phyloP scores from a whole-genome alignment of 2,113 vertebrate species.

The Cisticola juncidis region DNA sequence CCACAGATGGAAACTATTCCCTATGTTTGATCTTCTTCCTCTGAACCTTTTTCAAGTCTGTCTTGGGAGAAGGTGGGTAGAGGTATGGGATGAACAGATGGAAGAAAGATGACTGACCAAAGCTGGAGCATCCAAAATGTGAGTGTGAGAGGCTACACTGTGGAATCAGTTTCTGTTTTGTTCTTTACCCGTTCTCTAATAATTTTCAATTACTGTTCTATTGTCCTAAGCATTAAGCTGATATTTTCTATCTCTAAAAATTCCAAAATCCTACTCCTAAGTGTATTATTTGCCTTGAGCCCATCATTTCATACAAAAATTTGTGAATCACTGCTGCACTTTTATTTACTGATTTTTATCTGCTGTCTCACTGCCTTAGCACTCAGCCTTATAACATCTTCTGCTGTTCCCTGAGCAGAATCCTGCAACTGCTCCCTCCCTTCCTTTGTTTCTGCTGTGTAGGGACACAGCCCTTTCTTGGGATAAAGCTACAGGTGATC shows the following conservation, averaged over 20 bases:
- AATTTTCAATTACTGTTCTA: not conserved
- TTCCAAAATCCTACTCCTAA: not conserved
- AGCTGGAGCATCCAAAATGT: not conserved
- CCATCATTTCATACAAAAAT: not conserved
- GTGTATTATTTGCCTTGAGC: not conserved
- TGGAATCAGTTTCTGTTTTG: not conserved
- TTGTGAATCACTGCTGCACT: not conserved
- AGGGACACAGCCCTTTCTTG: not conserved
- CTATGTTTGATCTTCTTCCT: constrained; percentile 2
- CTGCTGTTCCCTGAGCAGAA: not conserved
- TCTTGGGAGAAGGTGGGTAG: not conserved
- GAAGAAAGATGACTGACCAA: not conserved
- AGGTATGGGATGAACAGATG: not conserved
- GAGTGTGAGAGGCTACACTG: not conserved
- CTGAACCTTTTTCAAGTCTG: not conserved
- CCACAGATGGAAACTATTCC: not conserved
- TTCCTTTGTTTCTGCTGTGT: not conserved
- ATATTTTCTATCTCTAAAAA: not conserved
- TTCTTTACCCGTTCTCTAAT: not conserved
- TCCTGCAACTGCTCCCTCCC: not conserved
- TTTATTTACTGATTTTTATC: not conserved
- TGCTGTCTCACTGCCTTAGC: not conserved
- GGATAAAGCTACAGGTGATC: not conserved
- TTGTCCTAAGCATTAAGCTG: not conserved
- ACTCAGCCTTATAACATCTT: not conserved